Base-by-base conservation (phyloP, 35 echinoderm and acorn worm genomes). In the Apostichopus californicus region DNA sequence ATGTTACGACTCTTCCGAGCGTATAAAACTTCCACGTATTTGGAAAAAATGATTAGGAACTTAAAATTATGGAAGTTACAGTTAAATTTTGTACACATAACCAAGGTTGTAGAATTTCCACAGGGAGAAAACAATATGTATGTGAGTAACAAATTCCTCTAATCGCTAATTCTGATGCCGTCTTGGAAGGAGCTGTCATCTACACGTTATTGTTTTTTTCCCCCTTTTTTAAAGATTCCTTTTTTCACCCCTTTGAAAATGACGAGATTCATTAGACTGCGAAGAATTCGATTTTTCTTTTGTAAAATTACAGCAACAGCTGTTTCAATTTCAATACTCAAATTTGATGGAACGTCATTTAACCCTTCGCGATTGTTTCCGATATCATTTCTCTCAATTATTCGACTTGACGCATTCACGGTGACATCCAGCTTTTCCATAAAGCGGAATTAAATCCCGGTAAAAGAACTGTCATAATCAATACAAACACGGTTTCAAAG, bases 401-500 rank as follows among this genome's bases (percentile, higher is more conserved):
- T 68, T 68, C 64, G 64, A 68, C 64, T 14, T 68, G 64, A 68
- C 64, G 64, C 64, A 18, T 11, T 11, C 11, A 68, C 18, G 11
- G 64, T 66, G 63, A 1, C 64, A 14, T 68, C 18, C 64, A 14
- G 11, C 64, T 68, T 68, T 68, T 46, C 64, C 11, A 11, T 11
- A 68, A 68, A 68, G 64, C 18, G 64, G 18, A 68, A 68, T 68
- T 68, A 68, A 68, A 68, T 68, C 64, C 64, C 1, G 11, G 0
- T 68, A 68, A 68, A 46, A 46, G 34, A 12, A 18, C 18, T 68
- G 64, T 17, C 64, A 68, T 68, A 68, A 68, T 68, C 64, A 68
- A 68, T 68, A 68, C 64, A 68, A 68, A 68, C 64, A 68, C 18
- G 64, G 64, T 68, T 68, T 68, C 64, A 68, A 68, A 68, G 64